phyloP scores from a whole-genome alignment of 2,888 invertebrate species.

The Hetaerina titia region DNA sequence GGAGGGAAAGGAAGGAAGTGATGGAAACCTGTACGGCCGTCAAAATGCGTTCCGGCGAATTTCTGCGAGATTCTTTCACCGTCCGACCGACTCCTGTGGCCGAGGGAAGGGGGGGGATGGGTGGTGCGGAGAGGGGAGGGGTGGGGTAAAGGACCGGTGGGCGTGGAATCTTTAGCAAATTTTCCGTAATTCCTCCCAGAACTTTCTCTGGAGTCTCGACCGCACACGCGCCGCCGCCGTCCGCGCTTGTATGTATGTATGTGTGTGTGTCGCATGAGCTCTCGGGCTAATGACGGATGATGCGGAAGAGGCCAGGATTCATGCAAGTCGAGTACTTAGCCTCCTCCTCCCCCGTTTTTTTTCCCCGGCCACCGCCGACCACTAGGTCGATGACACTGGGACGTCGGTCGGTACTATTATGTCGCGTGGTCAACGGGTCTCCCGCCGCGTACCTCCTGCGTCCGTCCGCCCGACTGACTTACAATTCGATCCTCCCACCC shows the following conservation, averaged over 20 bases:
- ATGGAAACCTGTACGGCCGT: neutral
- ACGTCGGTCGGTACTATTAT: neutral
- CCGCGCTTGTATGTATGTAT: neutral
- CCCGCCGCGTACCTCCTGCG: neutral
- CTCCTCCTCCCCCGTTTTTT: neutral
- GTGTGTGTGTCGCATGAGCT: conserved; percentile 11
- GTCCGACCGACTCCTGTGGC: neutral
- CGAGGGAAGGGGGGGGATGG: too few species aligned
- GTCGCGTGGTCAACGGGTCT: conserved; percentile 31
- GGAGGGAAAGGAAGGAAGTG: neutral
- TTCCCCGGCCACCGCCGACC: neutral
- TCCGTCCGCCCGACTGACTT: neutral
- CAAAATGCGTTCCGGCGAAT: neutral
- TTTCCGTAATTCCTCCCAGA: neutral
- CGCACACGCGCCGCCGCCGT: neutral
- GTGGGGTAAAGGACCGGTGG: neutral
- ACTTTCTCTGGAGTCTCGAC: neutral
- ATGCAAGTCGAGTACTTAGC: neutral
- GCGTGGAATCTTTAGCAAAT: conserved; percentile 24
- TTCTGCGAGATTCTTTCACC: neutral
- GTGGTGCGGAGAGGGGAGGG: neutral
- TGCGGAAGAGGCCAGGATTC: conserved; percentile 28
- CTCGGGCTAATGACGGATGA: conserved; percentile 39
- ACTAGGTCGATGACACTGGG: conserved; percentile 4
- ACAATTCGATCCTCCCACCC: neutral